phyloP scores from a whole-genome alignment of 2,888 invertebrate genomes.

The Allolobophora icterica region DNA sequence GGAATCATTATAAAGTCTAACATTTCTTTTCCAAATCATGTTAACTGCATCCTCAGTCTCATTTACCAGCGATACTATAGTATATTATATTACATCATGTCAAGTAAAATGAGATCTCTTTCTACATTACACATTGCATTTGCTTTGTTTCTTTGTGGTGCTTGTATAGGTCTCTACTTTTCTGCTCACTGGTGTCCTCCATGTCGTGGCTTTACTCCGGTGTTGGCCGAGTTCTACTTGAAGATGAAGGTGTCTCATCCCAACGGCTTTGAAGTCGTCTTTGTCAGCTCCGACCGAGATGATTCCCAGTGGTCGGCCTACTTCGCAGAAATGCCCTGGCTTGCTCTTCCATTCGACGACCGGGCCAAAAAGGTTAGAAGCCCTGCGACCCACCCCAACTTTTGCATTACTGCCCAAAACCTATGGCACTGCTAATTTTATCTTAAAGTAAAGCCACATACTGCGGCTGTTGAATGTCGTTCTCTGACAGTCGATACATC shows the following conservation, averaged over 20 bases:
- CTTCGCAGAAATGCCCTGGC: constrained; percentile 78
- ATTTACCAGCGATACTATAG: too few species aligned
- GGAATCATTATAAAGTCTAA: too few species aligned
- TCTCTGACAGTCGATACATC: too few species aligned
- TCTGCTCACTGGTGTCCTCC: constrained; percentile 74
- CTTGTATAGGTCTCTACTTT: constrained; percentile 41
- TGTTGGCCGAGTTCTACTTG: constrained; percentile 77
- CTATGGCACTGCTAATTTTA: too few species aligned
- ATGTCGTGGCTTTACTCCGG: constrained; percentile 82
- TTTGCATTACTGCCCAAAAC: background rate
- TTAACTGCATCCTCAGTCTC: too few species aligned
- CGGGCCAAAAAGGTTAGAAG: constrained; percentile 31
- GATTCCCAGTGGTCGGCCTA: constrained; percentile 80
- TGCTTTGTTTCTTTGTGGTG: background rate
- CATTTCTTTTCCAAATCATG: too few species aligned
- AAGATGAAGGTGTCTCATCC: constrained; percentile 74
- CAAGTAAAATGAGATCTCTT: too few species aligned
- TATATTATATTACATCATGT: too few species aligned
- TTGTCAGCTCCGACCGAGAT: constrained; percentile 84
- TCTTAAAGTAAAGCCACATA: too few species aligned
- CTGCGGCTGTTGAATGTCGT: too few species aligned
- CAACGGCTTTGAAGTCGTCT: constrained; percentile 78
- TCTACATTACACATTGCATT: background rate
- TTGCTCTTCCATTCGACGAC: constrained; percentile 75
- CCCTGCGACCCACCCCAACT: background rate